phyloP scores from a whole-genome alignment of 53 echinoderm and acorn worm genomes.

The Apostichopus leukothele region DNA sequence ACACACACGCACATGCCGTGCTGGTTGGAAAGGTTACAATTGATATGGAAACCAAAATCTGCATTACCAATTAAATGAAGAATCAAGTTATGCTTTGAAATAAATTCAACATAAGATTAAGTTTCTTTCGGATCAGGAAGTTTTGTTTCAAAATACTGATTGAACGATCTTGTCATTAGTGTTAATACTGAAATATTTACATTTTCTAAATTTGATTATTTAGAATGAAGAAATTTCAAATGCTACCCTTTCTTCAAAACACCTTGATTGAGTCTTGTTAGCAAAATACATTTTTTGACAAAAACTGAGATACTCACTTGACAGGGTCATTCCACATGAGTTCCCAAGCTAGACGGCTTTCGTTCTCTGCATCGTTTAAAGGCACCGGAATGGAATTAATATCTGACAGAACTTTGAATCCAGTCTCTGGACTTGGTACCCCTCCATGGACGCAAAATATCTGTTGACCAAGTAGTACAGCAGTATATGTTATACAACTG shows the following conservation, averaged over 20 bases:
- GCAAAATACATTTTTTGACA: no score
- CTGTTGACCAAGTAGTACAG: slow-evolving; percentile 29
- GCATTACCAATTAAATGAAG: no score
- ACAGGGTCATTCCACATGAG: slow-evolving; percentile 91
- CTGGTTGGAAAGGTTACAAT: no score
- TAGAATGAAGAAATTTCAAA: neutral
- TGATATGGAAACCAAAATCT: no score
- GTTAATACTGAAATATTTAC: no score
- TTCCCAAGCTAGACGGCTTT: slow-evolving; percentile 79
- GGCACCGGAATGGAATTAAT: slow-evolving; percentile 81
- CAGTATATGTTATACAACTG: neutral
- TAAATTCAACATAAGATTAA: no score
- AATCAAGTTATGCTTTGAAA: no score
- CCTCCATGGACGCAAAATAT: slow-evolving; percentile 87
- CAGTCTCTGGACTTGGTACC: slow-evolving; percentile 64
- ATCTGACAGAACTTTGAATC: slow-evolving; percentile 53
- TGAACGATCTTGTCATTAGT: no score
- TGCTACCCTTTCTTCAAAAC: neutral
- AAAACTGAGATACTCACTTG: slow-evolving; percentile 54
- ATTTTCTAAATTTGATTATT: neutral
- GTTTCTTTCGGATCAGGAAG: no score
- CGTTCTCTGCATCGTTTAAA: slow-evolving; percentile 70
- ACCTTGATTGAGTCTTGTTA: no score
- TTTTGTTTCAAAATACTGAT: no score
- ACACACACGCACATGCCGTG: no score